Conservation (phyloP, 2,888 invertebrate species). For the Aphodius sticticus region DNA sequence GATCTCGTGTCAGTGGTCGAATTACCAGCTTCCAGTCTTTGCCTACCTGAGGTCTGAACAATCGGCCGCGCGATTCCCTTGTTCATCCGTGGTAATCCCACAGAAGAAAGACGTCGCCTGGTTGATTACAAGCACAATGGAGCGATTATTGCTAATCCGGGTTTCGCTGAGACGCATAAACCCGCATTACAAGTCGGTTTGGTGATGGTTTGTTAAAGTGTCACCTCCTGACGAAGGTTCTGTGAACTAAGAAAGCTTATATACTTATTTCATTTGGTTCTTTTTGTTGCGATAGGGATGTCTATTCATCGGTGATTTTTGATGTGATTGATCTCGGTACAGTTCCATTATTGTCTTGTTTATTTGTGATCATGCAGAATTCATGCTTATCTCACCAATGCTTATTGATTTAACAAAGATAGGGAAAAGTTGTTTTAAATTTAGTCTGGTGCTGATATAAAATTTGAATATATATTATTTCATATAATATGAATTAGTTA, state of each 20-base stretch:
- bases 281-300: neutral
- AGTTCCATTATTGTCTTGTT: too few relatives aligned
- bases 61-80: neutral
- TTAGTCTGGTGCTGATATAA: too few relatives aligned
- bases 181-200: neutral
- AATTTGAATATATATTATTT: too few relatives aligned
- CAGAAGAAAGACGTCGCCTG: neutral
- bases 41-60: neutral
- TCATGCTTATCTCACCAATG: too few relatives aligned
- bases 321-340: too few relatives aligned
- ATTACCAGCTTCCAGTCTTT: neutral
- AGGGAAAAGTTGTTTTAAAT: too few relatives aligned
- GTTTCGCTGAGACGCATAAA: neutral
- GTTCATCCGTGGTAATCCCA: slow-evolving; percentile 4
- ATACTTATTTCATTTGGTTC: neutral
- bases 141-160: neutral
- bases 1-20: neutral
- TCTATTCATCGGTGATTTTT: neutral
- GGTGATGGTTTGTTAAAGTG: neutral
- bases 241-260: neutral
- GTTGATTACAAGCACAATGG: neutral
- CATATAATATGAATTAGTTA: too few relatives aligned
- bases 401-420: too few relatives aligned
- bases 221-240: neutral
- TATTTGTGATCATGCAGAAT: too few relatives aligned